Evolutionary conservation across 2,888 invertebrate species (phyloP), one percentile per base, ranked within the genome.

Genomic region (Esperia sulphurella): DNA sequence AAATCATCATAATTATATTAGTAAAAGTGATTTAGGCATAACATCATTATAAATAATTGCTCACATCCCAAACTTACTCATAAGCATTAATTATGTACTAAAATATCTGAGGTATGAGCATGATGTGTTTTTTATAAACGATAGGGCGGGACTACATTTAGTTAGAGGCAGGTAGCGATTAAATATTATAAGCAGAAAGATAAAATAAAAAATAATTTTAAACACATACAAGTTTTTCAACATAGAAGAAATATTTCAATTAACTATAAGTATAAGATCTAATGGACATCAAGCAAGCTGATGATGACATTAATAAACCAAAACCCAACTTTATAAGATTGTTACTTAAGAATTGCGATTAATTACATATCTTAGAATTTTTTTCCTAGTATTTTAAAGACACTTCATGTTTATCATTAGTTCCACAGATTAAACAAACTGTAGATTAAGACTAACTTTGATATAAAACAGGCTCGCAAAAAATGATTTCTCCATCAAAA

Each of bases 1-100:
- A 35, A 35, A n/a, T 35, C n/a, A n/a, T 35, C 35, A 9, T 35
- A 2, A n/a, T n/a, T 41, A 48, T 35, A 51, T 43, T 49, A 48
- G 50, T 35, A 45, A 39, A 51, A 38, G 50, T 39, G 46, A 30
- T 50, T 43, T 41, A 44, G 50, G 35, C n/a, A 43, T 9, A 42
- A 52, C 49, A 56, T 57, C 55, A 58, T 54, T 48, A 55, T 58
- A 53, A 63, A 55, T 63, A 57, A 61, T 58, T 50, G 55, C 46
- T 52, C n/a, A 40, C 51, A 51, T 55, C 51, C 57, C 49, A 46
- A 51, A 53, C 51, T 52, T 58, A 58, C 54, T 59, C 55, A 52
- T 54, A 50, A 47, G 48, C 54, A 53, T 56, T 57, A 52, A 61
- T 60, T 55, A 55, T 49, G 51, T 50, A 45, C 51, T 43, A 50